phyloP scores from a whole-genome alignment of 2,113 vertebrate species.

The Paramisgurnus dabryanus region DNA sequence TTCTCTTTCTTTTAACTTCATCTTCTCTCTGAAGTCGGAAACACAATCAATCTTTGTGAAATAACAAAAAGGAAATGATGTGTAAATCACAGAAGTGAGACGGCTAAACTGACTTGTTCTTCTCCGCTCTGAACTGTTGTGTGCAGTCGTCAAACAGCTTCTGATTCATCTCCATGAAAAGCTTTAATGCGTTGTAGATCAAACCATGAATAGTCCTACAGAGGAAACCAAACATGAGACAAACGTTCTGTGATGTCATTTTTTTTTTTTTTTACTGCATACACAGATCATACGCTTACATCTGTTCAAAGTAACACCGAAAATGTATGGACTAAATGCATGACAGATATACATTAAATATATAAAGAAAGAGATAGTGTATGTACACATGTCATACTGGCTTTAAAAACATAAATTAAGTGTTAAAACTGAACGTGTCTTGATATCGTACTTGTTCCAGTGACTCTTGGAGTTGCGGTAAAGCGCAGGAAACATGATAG shows the following conservation, averaged over 20 bases:
- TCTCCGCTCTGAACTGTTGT: slow-evolving; percentile 97
- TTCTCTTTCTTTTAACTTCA: slow-evolving; percentile 95
- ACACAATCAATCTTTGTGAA: background rate
- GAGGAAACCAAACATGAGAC: background rate
- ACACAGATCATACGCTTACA: too few species aligned
- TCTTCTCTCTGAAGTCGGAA: slow-evolving; percentile 85
- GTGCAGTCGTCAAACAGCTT: slow-evolving; percentile 98
- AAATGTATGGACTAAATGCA: too few species aligned
- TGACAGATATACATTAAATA: too few species aligned
- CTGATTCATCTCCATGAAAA: slow-evolving; percentile 99
- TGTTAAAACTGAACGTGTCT: background rate
- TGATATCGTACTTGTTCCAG: slow-evolving; percentile 94
- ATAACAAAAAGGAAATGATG: too few species aligned
- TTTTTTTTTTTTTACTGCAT: too few species aligned
- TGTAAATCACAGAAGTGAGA: background rate
- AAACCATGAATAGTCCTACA: slow-evolving; percentile 94
- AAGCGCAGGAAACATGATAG: slow-evolving; percentile 97
- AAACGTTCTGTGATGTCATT: too few species aligned
- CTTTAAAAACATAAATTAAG: too few species aligned
- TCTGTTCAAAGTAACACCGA: too few species aligned
- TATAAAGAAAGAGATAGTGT: too few species aligned
- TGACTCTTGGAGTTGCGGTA: slow-evolving; percentile 99
- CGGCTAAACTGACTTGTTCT: slow-evolving; percentile 86
- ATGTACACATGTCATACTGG: too few species aligned
- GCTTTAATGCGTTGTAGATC: slow-evolving; percentile 98